phyloP scores from a whole-genome alignment of 2,113 vertebrate genomes.

The Addax nasomaculatus region DNA sequence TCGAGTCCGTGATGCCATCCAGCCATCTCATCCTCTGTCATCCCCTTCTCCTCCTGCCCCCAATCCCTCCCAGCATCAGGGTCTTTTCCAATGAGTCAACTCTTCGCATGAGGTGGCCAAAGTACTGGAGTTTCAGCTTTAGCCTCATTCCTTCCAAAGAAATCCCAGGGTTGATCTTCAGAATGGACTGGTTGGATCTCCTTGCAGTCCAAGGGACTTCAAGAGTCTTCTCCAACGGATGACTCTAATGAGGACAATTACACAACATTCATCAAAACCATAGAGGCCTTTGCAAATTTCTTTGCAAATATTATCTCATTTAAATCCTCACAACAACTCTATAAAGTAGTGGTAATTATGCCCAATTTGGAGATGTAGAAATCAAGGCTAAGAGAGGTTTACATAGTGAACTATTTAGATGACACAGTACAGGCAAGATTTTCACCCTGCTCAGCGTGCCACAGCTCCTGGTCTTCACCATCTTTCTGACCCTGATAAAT shows the following conservation, averaged over 20 bases:
- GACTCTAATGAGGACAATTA: rapidly evolving
- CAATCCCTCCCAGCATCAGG: too few species aligned
- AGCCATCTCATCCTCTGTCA: too few species aligned
- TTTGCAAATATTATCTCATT: not conserved
- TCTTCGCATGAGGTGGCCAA: too few species aligned
- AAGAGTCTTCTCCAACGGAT: too few species aligned
- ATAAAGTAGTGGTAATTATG: not conserved
- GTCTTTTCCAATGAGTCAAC: too few species aligned
- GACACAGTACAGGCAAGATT: not conserved
- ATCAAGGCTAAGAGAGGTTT: not conserved
- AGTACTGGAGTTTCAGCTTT: too few species aligned
- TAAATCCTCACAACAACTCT: not conserved
- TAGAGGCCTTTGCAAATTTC: not conserved
- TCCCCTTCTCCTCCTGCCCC: too few species aligned
- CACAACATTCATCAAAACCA: not conserved
- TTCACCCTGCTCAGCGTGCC: rapidly evolving
- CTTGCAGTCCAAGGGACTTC: too few species aligned
- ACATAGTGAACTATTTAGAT: not conserved
- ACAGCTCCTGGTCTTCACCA: rapidly evolving
- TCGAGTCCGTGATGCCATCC: too few species aligned
- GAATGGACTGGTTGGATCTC: too few species aligned
- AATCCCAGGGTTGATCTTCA: too few species aligned
- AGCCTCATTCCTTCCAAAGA: too few species aligned
- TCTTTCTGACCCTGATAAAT: not conserved
- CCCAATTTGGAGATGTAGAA: not conserved